Base-by-base conservation (phyloP, 1,140 invertebrate genomes). In the Microplitis mediator region DNA sequence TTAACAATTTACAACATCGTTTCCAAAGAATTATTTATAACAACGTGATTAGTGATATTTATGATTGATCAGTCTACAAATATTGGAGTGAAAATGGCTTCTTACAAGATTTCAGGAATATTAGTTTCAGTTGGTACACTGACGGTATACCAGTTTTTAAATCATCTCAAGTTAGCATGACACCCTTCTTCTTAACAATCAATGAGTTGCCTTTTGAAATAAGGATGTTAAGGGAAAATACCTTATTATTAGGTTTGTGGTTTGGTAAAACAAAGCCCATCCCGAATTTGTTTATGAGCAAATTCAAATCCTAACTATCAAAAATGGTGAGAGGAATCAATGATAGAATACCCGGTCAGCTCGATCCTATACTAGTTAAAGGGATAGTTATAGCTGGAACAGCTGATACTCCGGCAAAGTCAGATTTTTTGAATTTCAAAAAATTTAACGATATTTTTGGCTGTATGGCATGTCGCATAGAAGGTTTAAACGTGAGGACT, bases 121-220 rank as follows among this genome's bases (percentile, higher is more conserved):
- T 78, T 36, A 77, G 71, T 4, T 76, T 78, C 14, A 72, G 51
- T 9, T 79, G 73, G 72, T 79, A 78, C 68, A 80, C 80, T 4
- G 81, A 84, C 61, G 82, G 79, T 2, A 73, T 83, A 36, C 78
- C 80, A 11, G 73, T 83, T 4, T 84, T 81, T 52, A 80, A 81
- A 71, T 84, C 81, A 3, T 81, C 81, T n/a, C 70, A 76, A 72
- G 74, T 75, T 32, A 78, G 77, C 63, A 72, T 82, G 58, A 83
- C 80, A 79, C 80, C 81, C 35, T 65, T 82, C 8, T 77, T 81
- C 50, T 64, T 80, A 6, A 69, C 75, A 52, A 72, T 84, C 2
- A 84, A 83, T 72, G 80, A 84, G 75, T 66, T 83, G 51, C 66
- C 75, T 4, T 80, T 75, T 67, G 13, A 71, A 58, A 60, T 74